A percentile compares a stretch with the other conserved stretches of the same genome.
phyloP scores from a whole-genome alignment of 2,888 invertebrate species.

The Phragmatobia fuliginosa region DNA sequence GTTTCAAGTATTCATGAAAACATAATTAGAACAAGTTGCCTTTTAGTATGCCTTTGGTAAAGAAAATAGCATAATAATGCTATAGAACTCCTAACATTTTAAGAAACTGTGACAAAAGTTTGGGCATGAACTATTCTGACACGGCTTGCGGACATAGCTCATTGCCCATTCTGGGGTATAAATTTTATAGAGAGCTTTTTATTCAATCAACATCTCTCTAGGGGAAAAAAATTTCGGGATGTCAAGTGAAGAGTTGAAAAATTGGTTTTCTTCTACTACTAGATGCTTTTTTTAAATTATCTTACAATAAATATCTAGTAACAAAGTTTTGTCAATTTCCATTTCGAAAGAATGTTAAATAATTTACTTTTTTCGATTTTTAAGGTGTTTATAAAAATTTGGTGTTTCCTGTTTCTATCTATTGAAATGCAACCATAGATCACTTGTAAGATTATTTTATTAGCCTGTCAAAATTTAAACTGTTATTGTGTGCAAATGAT shows the following conservation, averaged over 20 bases:
- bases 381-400: conserved; percentile 12
- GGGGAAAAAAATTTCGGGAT: conserved; percentile 74
- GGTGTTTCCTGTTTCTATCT: conserved; percentile 28
- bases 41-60: conserved; percentile 50
- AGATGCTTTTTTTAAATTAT: not conserved
- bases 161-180: conserved; percentile 72
- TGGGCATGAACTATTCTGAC: conserved; percentile 72
- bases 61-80: conserved; percentile 36
- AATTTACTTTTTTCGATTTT: not conserved
- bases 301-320: not conserved
- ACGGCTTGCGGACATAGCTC: conserved; percentile 75
- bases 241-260: conserved; percentile 82
- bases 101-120: conserved; percentile 76
- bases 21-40: conserved; percentile 22
- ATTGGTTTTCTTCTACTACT: conserved; percentile 59
- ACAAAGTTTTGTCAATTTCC: not conserved
- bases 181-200: conserved; percentile 64
- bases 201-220: conserved; percentile 66
- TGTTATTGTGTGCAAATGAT: conserved; percentile 27
- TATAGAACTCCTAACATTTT: conserved; percentile 37
- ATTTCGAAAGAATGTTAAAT: not conserved
- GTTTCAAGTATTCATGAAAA: not conserved
- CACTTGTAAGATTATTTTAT: conserved; percentile 43
- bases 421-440: not conserved
- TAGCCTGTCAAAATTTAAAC: conserved; percentile 41